phyloP scores from a whole-genome alignment of 2,797 vertebrate species.

The Myoxocephalus aenaeus region DNA sequence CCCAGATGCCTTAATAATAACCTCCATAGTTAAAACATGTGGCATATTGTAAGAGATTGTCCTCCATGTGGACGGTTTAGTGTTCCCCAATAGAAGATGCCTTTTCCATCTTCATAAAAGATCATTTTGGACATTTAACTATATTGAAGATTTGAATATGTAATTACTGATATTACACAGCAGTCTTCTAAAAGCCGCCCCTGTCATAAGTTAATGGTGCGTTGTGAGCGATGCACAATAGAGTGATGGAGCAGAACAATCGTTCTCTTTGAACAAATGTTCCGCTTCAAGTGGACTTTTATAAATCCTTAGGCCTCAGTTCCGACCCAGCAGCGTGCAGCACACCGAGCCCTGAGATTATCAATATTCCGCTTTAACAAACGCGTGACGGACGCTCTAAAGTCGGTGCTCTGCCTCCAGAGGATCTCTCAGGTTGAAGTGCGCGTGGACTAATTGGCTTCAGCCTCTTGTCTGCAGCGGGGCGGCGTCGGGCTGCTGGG shows the following conservation, averaged over 20 bases:
- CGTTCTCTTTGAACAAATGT: slow-evolving; percentile 1
- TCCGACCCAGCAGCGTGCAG: slow-evolving; percentile 21
- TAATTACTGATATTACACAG: neutral
- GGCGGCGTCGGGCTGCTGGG: slow-evolving; percentile 5
- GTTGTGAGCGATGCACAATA: neutral
- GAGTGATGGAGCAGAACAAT: neutral
- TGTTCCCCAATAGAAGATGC: neutral
- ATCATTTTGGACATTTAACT: neutral
- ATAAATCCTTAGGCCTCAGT: neutral
- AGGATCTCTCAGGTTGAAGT: slow-evolving; percentile 25
- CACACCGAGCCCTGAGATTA: slow-evolving; percentile 11
- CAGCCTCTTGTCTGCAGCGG: slow-evolving; percentile 21
- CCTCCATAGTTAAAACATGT: neutral
- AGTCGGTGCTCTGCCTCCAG: slow-evolving; percentile 8
- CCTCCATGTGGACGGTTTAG: neutral
- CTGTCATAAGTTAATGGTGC: neutral
- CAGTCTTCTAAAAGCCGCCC: neutral
- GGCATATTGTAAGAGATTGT: neutral
- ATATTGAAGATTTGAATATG: neutral
- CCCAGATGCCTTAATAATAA: neutral
- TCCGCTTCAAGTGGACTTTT: slow-evolving; percentile 2
- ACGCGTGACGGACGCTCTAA: slow-evolving; percentile 31
- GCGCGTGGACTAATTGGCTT: slow-evolving; percentile 45
- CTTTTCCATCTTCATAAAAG: neutral
- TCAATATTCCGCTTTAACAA: slow-evolving; percentile 30